phyloP scores from a whole-genome alignment of 2,888 invertebrate species.

The Dione vanillae region DNA sequence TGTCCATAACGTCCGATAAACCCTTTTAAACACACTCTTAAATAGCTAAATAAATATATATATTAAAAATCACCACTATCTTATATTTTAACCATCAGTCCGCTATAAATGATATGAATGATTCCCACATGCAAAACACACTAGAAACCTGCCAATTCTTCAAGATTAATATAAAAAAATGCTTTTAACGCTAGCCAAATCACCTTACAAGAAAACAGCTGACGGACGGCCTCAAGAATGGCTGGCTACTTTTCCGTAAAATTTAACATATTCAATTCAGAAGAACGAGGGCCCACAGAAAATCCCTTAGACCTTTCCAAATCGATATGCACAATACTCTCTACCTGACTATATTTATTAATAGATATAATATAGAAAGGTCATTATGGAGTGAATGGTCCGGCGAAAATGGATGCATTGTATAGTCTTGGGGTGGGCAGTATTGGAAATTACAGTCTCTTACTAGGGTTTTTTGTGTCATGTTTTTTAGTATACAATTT shows the following conservation, averaged over 20 bases:
- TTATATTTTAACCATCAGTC: background rate
- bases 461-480: conserved; percentile 42
- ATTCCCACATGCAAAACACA: conserved; percentile 1
- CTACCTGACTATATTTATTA: conserved; percentile 49
- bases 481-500: conserved; percentile 19
- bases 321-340: conserved; percentile 61
- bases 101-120: too few relatives aligned
- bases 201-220: conserved; percentile 54
- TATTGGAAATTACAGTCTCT: conserved; percentile 63
- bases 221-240: conserved; percentile 62
- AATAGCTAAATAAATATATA: background rate
- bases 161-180: conserved; percentile 27
- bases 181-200: conserved; percentile 42
- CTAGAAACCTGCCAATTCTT: background rate
- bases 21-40: background rate
- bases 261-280: conserved; percentile 74
- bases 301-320: conserved; percentile 74
- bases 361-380: conserved; percentile 50
- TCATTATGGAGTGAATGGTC: conserved; percentile 66
- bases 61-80: background rate
- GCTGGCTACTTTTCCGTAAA: conserved; percentile 74
- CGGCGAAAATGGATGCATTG: conserved; percentile 59
- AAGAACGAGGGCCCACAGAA: conserved; percentile 63
- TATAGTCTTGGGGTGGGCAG: conserved; percentile 55
- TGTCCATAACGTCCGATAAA: background rate